These are phyloP conservation scores for Tangara arthus DNA, from an alignment of 2,797 vertebrate genomes.

Conservation along the genomic window DNA sequence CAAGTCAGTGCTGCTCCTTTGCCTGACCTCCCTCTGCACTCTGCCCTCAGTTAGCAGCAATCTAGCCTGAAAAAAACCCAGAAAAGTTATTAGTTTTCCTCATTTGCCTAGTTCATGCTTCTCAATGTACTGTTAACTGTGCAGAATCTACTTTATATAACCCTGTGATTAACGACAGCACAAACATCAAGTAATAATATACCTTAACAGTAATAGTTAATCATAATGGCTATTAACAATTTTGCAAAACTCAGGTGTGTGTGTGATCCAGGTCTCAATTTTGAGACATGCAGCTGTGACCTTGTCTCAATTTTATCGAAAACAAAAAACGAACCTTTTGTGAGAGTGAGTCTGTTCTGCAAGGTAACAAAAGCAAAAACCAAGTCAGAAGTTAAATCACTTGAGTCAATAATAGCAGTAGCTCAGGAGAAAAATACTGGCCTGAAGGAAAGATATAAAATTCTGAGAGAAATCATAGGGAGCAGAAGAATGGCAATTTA, in stretches of 20 bases:
- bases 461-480: background rate
- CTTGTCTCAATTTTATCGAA: background rate
- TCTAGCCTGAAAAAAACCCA: background rate
- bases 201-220: background rate
- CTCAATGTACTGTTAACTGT: background rate
- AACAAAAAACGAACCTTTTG: background rate
- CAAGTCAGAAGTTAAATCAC: slow-evolving; percentile 1
- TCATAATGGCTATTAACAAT: background rate
- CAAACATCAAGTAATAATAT: background rate
- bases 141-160: background rate
- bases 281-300: background rate
- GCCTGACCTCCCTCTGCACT: background rate
- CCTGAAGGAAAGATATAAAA: slow-evolving; percentile 14
- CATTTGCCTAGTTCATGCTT: background rate
- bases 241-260: background rate
- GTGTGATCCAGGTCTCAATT: background rate
- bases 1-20: background rate
- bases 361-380: background rate
- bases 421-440: background rate
- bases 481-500: background rate
- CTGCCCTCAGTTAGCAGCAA: background rate
- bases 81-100: background rate
- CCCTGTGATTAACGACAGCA: background rate
- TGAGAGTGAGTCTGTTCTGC: background rate
- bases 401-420: background rate